Percentiles rank a stretch among this genome's conserved stretches.
These are phyloP conservation scores for Rutilus rutilus DNA, from an alignment of 2,113 vertebrate genomes.

Conservation along the genomic window DNA sequence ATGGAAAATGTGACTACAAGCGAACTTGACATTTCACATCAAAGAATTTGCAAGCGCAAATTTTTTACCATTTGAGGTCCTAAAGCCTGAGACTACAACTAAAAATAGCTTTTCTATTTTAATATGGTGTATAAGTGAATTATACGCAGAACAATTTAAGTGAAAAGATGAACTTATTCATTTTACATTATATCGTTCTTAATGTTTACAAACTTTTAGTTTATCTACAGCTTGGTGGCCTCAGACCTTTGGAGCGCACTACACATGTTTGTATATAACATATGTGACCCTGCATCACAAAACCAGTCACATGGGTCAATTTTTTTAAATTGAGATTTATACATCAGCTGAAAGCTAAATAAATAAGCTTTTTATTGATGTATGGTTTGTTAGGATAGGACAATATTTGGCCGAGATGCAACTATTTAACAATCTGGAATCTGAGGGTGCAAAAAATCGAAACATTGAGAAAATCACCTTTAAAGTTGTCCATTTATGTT, in stretches of 20 bases:
- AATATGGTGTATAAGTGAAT: not conserved
- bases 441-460: too few species aligned
- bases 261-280: not conserved
- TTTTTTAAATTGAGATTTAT: too few species aligned
- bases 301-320: too few species aligned
- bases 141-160: not conserved
- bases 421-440: too few species aligned
- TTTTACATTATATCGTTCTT: not conserved
- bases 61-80: not conserved
- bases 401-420: too few species aligned
- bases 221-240: not conserved
- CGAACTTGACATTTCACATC: not conserved
- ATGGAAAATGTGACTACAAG: constrained; percentile 9
- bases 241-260: not conserved
- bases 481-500: too few species aligned
- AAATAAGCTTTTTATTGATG: too few species aligned
- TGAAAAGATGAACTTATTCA: not conserved
- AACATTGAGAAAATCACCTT: too few species aligned
- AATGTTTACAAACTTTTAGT: not conserved
- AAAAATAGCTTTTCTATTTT: not conserved
- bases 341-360: too few species aligned
- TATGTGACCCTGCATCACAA: too few species aligned
- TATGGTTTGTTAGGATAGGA: too few species aligned
- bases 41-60: not conserved
- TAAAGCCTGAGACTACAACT: not conserved